Evolutionary conservation across 2,888 invertebrate genomes (phyloP), one percentile per base, ranked within the genome.

Genomic region (Drosophila diplacantha): DNA sequence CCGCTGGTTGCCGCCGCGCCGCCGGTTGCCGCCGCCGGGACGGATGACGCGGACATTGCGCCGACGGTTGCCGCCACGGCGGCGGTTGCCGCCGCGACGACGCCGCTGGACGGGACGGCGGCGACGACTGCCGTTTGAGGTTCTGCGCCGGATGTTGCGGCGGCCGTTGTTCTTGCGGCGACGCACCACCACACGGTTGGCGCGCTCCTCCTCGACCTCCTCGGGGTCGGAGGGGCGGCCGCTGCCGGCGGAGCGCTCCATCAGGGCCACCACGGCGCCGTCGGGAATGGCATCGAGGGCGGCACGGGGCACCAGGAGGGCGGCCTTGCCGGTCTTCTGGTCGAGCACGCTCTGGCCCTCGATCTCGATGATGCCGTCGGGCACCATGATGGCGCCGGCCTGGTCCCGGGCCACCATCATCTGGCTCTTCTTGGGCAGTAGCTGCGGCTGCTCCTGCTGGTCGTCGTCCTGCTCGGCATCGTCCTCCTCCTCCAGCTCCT

Each of bases 301-400:
- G 31, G 81, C 73, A 11, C 86, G 87, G 5, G 87, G 85, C 53
- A 87, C 75, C 12, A 84, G 58, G 0, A 87, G 67, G 1, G 86
- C 80, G 0, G 84, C 72, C 68, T 86, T 83, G 56, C 86, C 85
- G 1, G 85, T 85, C 60, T 85, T 84, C 67, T 85, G 81, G 38
- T 87, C 86, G 12, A 85, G 62, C 2, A 85, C 75, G 57, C 78
- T 85, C 44, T 84, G 84, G 2, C 84, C 87, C 52, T 86, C 85
- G 55, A 87, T 79, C 59, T 86, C 87, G 22, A 85, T 79, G 29
- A 85, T 67, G 57, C 76, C 79, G 47, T 86, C 84, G 50, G 85
- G 85, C 31, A 85, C 82, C 81, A 86, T 76, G n/a, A 87, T 75
- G 47, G 85, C 78, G 3, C 85, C 85, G n/a, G 85, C 78, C 66